Evolutionary conservation across 2,888 invertebrate genomes (phyloP).

Genomic region (Cremastinae sp.): DNA sequence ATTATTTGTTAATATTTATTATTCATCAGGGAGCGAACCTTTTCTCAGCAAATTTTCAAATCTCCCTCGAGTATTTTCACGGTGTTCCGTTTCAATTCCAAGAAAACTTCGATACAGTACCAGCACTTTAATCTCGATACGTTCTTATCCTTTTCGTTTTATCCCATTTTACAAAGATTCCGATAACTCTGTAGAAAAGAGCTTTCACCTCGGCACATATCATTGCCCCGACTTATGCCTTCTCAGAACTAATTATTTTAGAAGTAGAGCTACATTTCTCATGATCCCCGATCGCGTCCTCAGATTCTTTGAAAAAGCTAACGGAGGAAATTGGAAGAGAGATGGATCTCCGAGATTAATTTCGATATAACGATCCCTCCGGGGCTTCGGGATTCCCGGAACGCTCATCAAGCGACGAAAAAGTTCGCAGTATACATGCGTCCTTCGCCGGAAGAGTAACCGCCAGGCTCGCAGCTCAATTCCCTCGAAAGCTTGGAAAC

Average conservation of each 20-base stretch:
- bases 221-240: constrained; percentile 50
- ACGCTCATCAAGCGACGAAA: constrained; percentile 21
- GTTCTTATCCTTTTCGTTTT: constrained; percentile 1
- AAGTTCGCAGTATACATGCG: constrained; percentile 24
- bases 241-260: constrained; percentile 55
- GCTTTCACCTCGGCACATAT: constrained; percentile 35
- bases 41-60: no score
- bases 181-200: constrained; percentile 40
- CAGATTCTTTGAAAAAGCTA: background rate
- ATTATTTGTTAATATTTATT: no score
- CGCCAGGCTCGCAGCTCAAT: constrained; percentile 59
- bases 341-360: constrained; percentile 64
- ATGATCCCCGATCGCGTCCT: constrained; percentile 7
- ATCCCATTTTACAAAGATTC: constrained; percentile 6
- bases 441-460: background rate
- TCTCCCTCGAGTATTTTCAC: constrained; percentile 8
- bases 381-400: constrained; percentile 64
- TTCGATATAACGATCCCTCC: constrained; percentile 71
- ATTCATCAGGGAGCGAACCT: no score
- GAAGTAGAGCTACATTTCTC: constrained; percentile 16
- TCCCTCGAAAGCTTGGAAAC: constrained; percentile 66
- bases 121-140: constrained; percentile 29
- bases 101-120: constrained; percentile 27
- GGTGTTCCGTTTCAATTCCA: constrained; percentile 23
- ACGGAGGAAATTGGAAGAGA: background rate